These are phyloP conservation scores for Centropus bengalensis DNA, from an alignment of 2,113 vertebrate genomes.

Conservation along the genomic window DNA sequence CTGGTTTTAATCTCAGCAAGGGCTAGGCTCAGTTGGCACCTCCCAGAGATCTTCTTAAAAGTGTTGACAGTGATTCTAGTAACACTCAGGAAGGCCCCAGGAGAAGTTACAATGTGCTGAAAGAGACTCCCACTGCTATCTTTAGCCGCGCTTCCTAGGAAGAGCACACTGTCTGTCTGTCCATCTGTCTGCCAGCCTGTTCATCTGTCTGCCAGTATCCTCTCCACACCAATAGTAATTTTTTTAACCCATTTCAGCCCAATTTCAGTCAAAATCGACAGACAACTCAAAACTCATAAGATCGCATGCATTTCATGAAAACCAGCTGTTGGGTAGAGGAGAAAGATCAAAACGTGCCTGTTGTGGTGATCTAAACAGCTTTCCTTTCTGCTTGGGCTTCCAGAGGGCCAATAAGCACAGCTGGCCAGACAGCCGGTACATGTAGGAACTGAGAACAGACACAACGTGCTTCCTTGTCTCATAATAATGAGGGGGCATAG, in stretches of 20 bases:
- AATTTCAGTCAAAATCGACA: not conserved
- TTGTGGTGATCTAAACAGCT: not conserved
- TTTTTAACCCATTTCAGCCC: not conserved
- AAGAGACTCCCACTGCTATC: not conserved
- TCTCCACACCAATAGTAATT: fast-evolving
- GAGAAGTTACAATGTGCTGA: not conserved
- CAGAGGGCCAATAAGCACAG: not conserved
- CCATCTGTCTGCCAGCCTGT: not conserved
- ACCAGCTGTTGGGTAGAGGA: not conserved
- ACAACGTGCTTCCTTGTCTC: not conserved
- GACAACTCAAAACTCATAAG: not conserved
- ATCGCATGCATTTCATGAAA: not conserved
- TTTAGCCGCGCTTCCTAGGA: conserved; percentile 1
- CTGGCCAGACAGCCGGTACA: not conserved
- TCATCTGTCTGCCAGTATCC: not conserved
- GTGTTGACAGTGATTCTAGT: conserved; percentile 16
- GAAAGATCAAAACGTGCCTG: not conserved
- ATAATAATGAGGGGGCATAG: not conserved
- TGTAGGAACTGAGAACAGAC: not conserved
- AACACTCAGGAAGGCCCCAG: not conserved
- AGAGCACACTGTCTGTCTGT: not conserved
- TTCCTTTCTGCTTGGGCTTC: not conserved
- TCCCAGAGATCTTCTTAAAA: not conserved
- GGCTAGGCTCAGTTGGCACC: not conserved
- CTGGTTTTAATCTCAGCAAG: not conserved